Evolutionary conservation across 2,797 vertebrate genomes (phyloP), one percentile per base, ranked within the genome.

Genomic region (Rhinichthys osculus): DNA sequence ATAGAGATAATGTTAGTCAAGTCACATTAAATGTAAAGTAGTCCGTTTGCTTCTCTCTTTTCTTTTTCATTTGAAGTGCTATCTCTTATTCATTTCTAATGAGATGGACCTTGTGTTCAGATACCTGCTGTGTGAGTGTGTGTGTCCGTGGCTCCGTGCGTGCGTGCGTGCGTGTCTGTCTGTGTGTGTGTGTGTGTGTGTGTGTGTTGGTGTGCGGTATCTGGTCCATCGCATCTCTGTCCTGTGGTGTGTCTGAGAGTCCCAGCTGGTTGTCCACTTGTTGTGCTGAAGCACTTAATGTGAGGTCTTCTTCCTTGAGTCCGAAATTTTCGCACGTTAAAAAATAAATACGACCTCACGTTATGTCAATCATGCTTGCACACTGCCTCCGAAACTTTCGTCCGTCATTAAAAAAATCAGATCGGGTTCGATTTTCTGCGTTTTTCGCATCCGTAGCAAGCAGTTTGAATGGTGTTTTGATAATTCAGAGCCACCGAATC

Each of bases 181-280:
- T 78, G 33, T 17, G 1, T 42, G 74, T 77, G 52, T 17, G 35
- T 40, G 74, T 77, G 50, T 54, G 77, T 42, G 42, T 67, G 62
- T 67, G 21, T 81, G 78, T 33, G 44, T 80, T n/a, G 33, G 33
- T 72, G n/a, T 71, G n/a, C 17, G 8, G 38, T 73, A 17, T 82
- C 52, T 82, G 38, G n/a, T 40, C n/a, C 9, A 33, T 44, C 21
- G 11, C 38, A 59, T 82, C 69, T 82, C 52, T 62, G 38, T 59
- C 13, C 52, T 78, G 13, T 78, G 52, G 52, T 59, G 74, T 78
- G 33, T 78, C 74, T 54, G 19, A 70, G 35, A 70, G 19, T 70
- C 67, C 67, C 19, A 40, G 35, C 35, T 70, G 38, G 57, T 44
- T 79, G 95, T 82, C 96, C 95, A 88, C 93, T 96, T 95, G 95